Base-by-base conservation (phyloP, 92 coral and sea anemone genomes). In the Hydrozoanthus gracilis region DNA sequence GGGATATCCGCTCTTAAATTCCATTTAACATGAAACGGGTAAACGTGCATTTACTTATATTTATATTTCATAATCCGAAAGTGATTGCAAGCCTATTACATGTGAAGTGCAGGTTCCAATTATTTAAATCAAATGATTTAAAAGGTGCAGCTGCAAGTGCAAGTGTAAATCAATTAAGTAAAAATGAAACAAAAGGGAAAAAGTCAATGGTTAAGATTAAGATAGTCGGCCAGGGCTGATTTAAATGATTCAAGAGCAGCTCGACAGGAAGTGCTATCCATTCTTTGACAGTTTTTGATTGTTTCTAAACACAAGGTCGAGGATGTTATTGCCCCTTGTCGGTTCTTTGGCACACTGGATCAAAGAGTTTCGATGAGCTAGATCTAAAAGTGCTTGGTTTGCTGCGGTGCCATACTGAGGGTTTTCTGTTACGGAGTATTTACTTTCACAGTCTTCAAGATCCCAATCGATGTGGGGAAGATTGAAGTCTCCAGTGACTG, bases 401-500 rank as follows among this genome's bases (percentile, higher is more conserved):
- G 56, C 79, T 84, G 44, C 62, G 8, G 13, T 45, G 64, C 88
- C 77, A 71, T 84, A 71, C 79, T 84, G 88, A 47, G 82, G 88
- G 69, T 50, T 84, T 52, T 71, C 71, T 72, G 56, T 71, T 67
- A 84, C 71, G 4, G 80, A 71, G 49, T 51, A 84, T 68, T 84
- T 84, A 73, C 8, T 73, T 73, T 73, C 78, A 73, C 49, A 11
- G 76, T 71, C 76, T 48, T 46, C 20, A 6, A 48, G 6, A 17
- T 72, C 82, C 88, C 82, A 84, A 54, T 84, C 44, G 2, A 84
- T 73, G 17, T 72, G 45, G 61, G 88, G 73, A 7, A 83, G 79
- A 83, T 83, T 83, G 65, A 70, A 83, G 74, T 83, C 87, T 64
- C 87, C 87, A 83, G 77, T 83, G 47, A 73, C 39, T 15, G 72